A percentile compares a stretch with the other conserved stretches of the same genome.
These are phyloP conservation scores for Leptinotarsa defecta DNA, from an alignment of 1,140 invertebrate species.

Conservation along the genomic window DNA sequence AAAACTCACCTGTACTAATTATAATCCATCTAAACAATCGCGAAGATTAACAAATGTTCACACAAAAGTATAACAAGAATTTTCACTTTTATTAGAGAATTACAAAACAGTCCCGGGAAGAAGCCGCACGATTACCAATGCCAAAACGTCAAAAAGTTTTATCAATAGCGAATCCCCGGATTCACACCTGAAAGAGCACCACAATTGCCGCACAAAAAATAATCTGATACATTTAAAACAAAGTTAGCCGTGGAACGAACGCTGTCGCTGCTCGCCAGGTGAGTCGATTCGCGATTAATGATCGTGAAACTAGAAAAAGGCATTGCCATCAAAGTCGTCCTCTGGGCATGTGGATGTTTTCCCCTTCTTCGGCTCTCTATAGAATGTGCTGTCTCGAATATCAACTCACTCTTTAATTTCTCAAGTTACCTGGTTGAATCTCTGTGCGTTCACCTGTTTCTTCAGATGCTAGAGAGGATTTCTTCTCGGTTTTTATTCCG, in stretches of 20 bases:
- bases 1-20: not conserved
- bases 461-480: not conserved
- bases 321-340: slow-evolving; percentile 22
- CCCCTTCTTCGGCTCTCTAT: slow-evolving; percentile 2
- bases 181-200: slow-evolving; percentile 1
- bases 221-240: slow-evolving; percentile 9
- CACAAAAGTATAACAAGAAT: slow-evolving; percentile 7
- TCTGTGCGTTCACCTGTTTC: slow-evolving; percentile 4
- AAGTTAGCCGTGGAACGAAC: slow-evolving; percentile 5
- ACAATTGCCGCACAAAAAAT: slow-evolving; percentile 13
- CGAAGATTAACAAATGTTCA: slow-evolving; percentile 10
- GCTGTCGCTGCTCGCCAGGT: slow-evolving; percentile 10
- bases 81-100: not conserved
- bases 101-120: slow-evolving; percentile 1
- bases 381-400: not conserved
- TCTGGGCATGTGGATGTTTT: slow-evolving; percentile 20
- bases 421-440: not conserved
- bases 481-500: slow-evolving; percentile 2
- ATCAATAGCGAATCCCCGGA: slow-evolving; percentile 14
- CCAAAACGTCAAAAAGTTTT: slow-evolving; percentile 13
- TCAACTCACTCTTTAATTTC: slow-evolving; percentile 6
- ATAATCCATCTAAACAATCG: slow-evolving; percentile 13
- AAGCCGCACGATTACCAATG: not conserved
- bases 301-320: slow-evolving; percentile 24
- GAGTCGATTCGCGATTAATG: slow-evolving; percentile 18